A percentile compares a stretch with the other conserved stretches of the same genome.
Conservation (phyloP, 1,140 invertebrate genomes). For the Bombus terrestris region DNA sequence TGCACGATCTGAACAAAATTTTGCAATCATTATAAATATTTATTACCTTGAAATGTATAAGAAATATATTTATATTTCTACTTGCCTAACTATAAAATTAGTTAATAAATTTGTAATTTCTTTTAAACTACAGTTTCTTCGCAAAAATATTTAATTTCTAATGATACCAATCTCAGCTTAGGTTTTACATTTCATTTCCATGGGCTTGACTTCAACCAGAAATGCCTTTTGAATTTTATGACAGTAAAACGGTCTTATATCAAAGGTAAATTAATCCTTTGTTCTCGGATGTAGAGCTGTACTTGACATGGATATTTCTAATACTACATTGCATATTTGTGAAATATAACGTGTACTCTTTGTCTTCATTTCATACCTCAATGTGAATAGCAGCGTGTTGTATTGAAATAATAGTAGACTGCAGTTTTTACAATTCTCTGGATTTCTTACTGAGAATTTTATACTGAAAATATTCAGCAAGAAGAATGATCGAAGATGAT, state of each 20-base stretch:
- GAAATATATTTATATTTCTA: no score
- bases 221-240: neutral
- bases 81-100: no score
- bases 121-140: neutral
- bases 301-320: neutral
- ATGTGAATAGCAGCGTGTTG: neutral
- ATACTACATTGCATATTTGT: neutral
- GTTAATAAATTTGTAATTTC: no score
- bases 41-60: no score
- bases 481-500: neutral
- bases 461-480: no score
- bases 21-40: no score
- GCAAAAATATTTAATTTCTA: neutral
- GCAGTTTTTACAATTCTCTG: neutral
- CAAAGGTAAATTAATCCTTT: constrained; percentile 4
- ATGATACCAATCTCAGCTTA: neutral
- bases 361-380: neutral
- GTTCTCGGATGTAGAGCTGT: neutral
- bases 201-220: no score
- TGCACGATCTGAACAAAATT: no score
- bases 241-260: neutral
- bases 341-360: neutral
- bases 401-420: neutral
- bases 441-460: neutral
- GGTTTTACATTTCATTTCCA: neutral